Base-by-base conservation (phyloP, 2,888 invertebrate genomes). In the Meiosimyza decipiens region DNA sequence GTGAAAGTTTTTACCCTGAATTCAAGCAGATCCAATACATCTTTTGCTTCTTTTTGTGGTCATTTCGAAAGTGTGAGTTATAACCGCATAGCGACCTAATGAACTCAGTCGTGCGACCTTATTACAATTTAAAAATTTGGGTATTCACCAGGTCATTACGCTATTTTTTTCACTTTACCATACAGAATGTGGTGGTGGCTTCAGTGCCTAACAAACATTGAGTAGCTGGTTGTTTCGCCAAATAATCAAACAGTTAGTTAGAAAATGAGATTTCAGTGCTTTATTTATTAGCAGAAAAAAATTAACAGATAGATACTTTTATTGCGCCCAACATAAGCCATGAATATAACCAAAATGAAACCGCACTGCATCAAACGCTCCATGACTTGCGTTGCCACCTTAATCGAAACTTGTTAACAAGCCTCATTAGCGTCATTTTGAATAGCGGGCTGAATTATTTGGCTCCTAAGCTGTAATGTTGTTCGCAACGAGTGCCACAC, bases 381-480 rank as follows among this genome's bases (percentile, higher is more conserved):
- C 40, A 40, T 40, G 18, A 50, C 28, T 59, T 22, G 15, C 16
- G 68, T 57, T 47, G 50, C 68, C 68, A 57, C 40, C 59, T 59
- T 13, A 50, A 40, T 18, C 18, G 59, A 59, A 28, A 68, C 74
- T 76, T 76, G 75, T 76, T 76, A 76, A 76, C 75, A 74, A 74
- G 75, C 74, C 74, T 76, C 75, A 76, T 76, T 74, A 76, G 69
- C 71, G 75, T 75, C 74, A 73, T 63, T 71, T 72, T 60, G 49
- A 49, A 47, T 57, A 55, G 49, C 16, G 67, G 16, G 47, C 15
- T 57, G 59, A 59, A 16, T 54, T 66, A 54, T 66, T 28, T 50
- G 40, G 49, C 40, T 18, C 18, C 18, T 67, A 6, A 57, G 15
- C 16, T n/a, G 3, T 6, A 55, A 12, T 11, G 13, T 6, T 40